phyloP scores from a whole-genome alignment of 2,797 vertebrate species.

The Brotula barbata region DNA sequence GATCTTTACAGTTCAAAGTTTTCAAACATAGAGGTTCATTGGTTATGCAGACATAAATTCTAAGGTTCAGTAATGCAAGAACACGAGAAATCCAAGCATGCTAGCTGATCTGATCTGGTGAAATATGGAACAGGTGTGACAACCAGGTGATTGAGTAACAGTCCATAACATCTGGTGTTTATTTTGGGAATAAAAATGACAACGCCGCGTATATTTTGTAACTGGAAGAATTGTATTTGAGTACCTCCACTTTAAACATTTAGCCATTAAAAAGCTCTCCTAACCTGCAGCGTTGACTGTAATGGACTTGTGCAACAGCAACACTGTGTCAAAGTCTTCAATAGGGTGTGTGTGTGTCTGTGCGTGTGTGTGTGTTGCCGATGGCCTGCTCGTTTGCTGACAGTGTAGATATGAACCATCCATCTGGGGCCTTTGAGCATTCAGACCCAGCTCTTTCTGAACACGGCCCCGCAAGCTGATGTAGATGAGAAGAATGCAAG shows the following conservation, averaged over 20 bases:
- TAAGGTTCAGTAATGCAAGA: too few species aligned
- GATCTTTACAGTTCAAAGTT: constrained; percentile 9
- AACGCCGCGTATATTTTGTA: too few species aligned
- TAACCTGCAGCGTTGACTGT: constrained; percentile 1
- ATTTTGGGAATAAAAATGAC: too few species aligned
- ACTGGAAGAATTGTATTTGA: too few species aligned
- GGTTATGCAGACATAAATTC: too few species aligned
- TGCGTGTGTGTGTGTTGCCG: neutral
- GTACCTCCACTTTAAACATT: too few species aligned
- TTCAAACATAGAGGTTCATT: constrained; percentile 12
- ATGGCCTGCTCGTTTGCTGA: constrained; percentile 1
- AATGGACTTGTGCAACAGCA: constrained; percentile 2
- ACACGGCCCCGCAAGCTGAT: constrained; percentile 12
- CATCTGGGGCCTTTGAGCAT: constrained; percentile 29
- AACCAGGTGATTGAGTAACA: too few species aligned
- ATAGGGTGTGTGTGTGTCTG: too few species aligned
- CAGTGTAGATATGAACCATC: constrained; percentile 18
- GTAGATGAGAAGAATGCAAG: constrained; percentile 36
- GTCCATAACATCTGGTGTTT: too few species aligned
- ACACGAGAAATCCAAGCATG: too few species aligned
- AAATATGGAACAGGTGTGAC: too few species aligned
- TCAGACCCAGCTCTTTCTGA: constrained; percentile 32
- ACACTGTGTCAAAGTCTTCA: neutral
- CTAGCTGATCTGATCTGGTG: too few species aligned
- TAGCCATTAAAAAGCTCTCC: neutral